Evolutionary conservation across 1,140 invertebrate species (phyloP).

Genomic region (Apolygus lucorum): DNA sequence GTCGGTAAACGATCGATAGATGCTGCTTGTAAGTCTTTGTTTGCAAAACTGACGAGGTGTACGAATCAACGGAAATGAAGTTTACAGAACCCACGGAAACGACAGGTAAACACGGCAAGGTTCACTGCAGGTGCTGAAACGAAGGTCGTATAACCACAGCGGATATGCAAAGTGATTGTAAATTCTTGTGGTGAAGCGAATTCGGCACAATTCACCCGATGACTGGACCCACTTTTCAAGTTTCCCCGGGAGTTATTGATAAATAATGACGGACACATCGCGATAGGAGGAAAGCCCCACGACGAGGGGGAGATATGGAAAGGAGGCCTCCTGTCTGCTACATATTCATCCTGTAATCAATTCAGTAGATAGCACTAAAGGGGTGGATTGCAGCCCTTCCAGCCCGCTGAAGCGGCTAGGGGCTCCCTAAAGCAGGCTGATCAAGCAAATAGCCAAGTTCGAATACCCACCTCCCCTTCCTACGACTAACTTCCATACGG

Average conservation of each 20-base stretch:
- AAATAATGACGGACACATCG: neutral
- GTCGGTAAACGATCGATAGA: too few relatives aligned
- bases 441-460: neutral
- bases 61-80: neutral
- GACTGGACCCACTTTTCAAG: neutral
- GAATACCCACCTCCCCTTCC: too few relatives aligned
- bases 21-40: too few relatives aligned
- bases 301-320: neutral
- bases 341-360: neutral
- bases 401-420: neutral
- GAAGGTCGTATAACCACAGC: neutral
- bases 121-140: neutral
- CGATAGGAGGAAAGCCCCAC: neutral
- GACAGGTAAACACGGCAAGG: neutral
- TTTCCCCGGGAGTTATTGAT: neutral
- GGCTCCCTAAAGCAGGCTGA: neutral
- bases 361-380: neutral
- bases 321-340: neutral
- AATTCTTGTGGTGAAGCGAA: too few relatives aligned
- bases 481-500: too few relatives aligned
- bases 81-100: neutral
- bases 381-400: neutral
- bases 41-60: neutral
- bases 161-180: neutral
- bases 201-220: neutral